Conservation (phyloP, 2,888 invertebrate genomes). For the Synanthedon formicaeformis region DNA sequence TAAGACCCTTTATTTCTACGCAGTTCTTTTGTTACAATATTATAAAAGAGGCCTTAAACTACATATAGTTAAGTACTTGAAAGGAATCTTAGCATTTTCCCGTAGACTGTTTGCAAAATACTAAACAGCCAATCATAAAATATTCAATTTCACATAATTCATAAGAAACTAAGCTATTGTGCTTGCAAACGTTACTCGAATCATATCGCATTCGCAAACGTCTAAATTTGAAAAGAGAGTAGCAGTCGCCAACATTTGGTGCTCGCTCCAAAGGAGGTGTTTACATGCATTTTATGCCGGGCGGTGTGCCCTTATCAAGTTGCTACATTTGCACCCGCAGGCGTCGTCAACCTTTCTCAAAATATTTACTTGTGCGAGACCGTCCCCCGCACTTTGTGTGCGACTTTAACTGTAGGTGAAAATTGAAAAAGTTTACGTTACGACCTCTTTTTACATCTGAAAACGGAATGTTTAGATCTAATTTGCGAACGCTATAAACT, state of each 20-base stretch:
- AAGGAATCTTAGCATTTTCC: neutral
- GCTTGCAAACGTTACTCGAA: neutral
- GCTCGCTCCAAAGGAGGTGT: constrained; percentile 47
- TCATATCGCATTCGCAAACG: constrained; percentile 7
- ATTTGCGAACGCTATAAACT: constrained; percentile 20
- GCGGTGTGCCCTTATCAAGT: constrained; percentile 45
- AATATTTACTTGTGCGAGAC: constrained; percentile 46
- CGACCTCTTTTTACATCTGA: constrained; percentile 49
- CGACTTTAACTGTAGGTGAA: constrained; percentile 60
- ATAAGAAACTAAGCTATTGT: no score
- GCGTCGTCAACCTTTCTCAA: constrained; percentile 54
- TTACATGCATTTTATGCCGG: constrained; percentile 59
- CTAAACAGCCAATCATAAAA: no score
- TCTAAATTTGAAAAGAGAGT: constrained; percentile 30
- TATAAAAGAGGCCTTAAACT: no score
- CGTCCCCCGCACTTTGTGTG: constrained; percentile 43
- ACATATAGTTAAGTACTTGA: neutral
- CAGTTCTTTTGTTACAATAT: no score
- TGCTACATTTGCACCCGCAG: constrained; percentile 45
- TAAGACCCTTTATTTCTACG: no score
- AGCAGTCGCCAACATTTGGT: constrained; percentile 40
- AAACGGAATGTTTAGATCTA: constrained; percentile 43
- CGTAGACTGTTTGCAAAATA: no score
- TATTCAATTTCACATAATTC: no score
- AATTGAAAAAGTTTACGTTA: constrained; percentile 69